Evolutionary conservation across 2,888 invertebrate species (phyloP), one percentile per base, ranked within the genome.

Genomic region (Lasioglossum figueresi): DNA sequence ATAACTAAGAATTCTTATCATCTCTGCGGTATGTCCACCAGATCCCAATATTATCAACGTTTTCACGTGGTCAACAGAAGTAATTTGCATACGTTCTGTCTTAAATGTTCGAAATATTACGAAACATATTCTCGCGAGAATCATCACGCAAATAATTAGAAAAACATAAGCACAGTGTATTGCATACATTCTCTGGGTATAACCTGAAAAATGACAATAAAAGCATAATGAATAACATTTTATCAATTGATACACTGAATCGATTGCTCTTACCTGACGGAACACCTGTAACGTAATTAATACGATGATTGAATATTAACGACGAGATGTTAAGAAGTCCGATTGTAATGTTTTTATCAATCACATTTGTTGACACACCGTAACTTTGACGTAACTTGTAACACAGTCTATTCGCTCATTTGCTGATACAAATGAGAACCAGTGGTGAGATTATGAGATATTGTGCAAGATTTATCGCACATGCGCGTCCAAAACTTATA

Each of bases 11-110:
- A 99, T 95, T 86, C 97, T 96, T 76, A 99, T 94, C 96, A 99
- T 97, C 96, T 99, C 99, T n/a, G 97, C 97, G 0, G 99, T 99
- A 94, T 99, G 99, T 0, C 99, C 99, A 80, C 98, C 99, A 88
- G 97, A 97, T 63, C 97, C 97, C 83, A 97, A 96, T 88, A 97
- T 97, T 89, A 97, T 95, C 82, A 97, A 91, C 10, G 97, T 97
- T 88, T 91, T 94, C 14, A 78, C 89, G 37, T 89, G 77, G 14
- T 73, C 45, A n/a, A 14, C 19, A 8, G 75, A 71, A 37, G 40
- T 68, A 0, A 4, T 48, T 75, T 80, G 84, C 45, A 56, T 74
- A 6, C 48, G 74, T 76, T 77, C 78, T 48, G 77, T 83, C 45
- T 80, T 84, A 85, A 82, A 80, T 81, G 86, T 84, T 68, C 78